Evolutionary conservation across 2,797 vertebrate species (phyloP).

Genomic region (Megalops cyprinoides): DNA sequence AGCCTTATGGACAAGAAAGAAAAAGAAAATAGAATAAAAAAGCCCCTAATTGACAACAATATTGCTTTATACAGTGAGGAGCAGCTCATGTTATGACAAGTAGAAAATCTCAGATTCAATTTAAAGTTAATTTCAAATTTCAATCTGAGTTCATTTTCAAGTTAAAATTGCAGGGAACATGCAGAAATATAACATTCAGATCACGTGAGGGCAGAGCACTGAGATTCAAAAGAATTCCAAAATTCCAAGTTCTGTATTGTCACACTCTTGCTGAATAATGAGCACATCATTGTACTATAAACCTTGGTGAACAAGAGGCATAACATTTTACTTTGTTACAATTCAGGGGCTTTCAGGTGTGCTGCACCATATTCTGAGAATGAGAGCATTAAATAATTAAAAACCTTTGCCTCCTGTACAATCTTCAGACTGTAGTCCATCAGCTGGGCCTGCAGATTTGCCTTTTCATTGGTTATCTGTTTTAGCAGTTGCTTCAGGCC

Average conservation of each 20-base stretch:
- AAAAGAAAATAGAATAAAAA: not conserved
- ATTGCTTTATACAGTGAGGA: not conserved
- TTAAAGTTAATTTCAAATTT: too few species aligned
- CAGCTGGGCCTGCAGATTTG: slow-evolving; percentile 76
- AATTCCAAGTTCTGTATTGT: too few species aligned
- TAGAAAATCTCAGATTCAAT: not conserved
- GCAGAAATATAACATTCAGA: not conserved
- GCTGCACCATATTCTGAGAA: not conserved
- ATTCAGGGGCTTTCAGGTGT: not conserved
- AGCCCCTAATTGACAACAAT: not conserved
- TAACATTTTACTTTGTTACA: too few species aligned
- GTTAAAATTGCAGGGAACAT: too few species aligned
- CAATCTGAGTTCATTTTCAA: too few species aligned
- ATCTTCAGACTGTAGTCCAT: slow-evolving; percentile 77
- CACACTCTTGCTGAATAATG: too few species aligned
- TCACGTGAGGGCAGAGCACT: too few species aligned
- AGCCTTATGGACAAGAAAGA: slow-evolving; percentile 63
- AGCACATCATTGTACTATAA: too few species aligned
- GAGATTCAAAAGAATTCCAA: too few species aligned
- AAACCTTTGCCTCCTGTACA: slow-evolving; percentile 86
- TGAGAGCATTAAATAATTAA: slow-evolving; percentile 11
- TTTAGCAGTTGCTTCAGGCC: slow-evolving; percentile 78
- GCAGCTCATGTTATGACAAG: not conserved
- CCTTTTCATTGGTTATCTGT: slow-evolving; percentile 78
- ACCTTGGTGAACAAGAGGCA: too few species aligned